Base-by-base conservation (phyloP, 1,140 invertebrate genomes). In the Paraescarpia echinospica region DNA sequence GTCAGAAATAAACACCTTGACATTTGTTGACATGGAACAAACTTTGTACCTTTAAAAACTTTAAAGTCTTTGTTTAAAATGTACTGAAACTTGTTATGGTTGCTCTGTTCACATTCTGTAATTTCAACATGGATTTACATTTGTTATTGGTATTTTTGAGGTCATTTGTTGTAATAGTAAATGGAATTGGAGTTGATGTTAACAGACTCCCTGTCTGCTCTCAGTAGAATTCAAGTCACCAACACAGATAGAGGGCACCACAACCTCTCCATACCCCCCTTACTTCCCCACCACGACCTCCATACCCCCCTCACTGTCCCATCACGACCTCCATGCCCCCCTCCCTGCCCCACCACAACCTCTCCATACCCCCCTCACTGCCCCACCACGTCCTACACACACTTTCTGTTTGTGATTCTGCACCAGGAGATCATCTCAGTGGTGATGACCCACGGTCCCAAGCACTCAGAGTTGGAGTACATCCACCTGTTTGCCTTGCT, bases 341-440 rank as follows among this genome's bases (percentile, higher is more conserved):
- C n/a, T n/a, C n/a, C n/a, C n/a, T n/a, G n/a, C n/a, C n/a, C n/a
- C n/a, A n/a, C n/a, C n/a, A n/a, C n/a, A n/a, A n/a, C n/a, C n/a
- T n/a, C 48, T 51, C 48, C 48, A 51, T 18, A 51, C 18, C 48
- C 18, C 48, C 9, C 14, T 31, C 59, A 6, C 59, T 77, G 59
- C 59, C 27, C 14, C 27, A 77, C 27, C 27, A 0, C 59, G 4
- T 6, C 27, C 2, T 77, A 77, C 22, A 2, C 22, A 77, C 9
- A 27, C 59, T 77, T 27, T 77, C 27, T 77, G 22, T 77, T 77
- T 77, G 2, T 77, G 12, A 31, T 77, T 77, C 27, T 31, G 59
- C 59, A 18, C 59, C 59, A 77, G 59, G 59, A 77, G 22, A 77
- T 77, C 59, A 96, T 99, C 35, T 94, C 94, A 18, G 89, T 93